Conservation (phyloP, 1,140 invertebrate genomes). For the Helicoverpa armigera region DNA sequence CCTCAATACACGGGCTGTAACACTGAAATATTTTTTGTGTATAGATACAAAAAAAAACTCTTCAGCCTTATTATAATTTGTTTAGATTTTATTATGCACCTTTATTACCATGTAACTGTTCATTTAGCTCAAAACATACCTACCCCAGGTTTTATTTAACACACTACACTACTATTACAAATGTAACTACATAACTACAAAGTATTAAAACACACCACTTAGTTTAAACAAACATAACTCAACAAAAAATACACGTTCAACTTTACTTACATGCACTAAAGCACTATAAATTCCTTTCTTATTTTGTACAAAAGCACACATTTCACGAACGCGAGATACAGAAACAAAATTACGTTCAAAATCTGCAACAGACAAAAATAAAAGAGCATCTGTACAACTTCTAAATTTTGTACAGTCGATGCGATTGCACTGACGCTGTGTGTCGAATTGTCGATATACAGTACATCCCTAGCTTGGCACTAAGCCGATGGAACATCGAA, state of each 20-base stretch:
- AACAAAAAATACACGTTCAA: not conserved
- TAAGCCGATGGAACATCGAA: slow-evolving; percentile 62
- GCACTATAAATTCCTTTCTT: not conserved
- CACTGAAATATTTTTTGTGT: too few species aligned
- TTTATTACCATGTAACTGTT: too few species aligned
- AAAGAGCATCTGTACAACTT: slow-evolving; percentile 29
- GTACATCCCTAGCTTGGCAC: slow-evolving; percentile 67
- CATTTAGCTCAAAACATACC: too few species aligned
- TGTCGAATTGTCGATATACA: slow-evolving; percentile 60
- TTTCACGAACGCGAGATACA: not conserved
- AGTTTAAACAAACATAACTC: not conserved
- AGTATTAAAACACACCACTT: too few species aligned
- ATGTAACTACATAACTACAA: too few species aligned
- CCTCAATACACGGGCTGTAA: too few species aligned
- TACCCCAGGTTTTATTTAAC: too few species aligned
- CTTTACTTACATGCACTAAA: not conserved
- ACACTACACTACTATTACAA: too few species aligned
- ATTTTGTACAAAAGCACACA: not conserved
- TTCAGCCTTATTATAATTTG: too few species aligned
- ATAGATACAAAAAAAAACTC: too few species aligned
- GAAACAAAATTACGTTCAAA: slow-evolving; percentile 31
- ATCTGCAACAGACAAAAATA: slow-evolving; percentile 23
- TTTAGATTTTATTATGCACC: too few species aligned
- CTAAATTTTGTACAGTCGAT: slow-evolving; percentile 42
- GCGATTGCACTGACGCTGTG: slow-evolving; percentile 56